Evolutionary conservation across 2,113 vertebrate genomes (phyloP), one percentile per base, ranked within the genome.

Genomic region (Fukomys damarensis): DNA sequence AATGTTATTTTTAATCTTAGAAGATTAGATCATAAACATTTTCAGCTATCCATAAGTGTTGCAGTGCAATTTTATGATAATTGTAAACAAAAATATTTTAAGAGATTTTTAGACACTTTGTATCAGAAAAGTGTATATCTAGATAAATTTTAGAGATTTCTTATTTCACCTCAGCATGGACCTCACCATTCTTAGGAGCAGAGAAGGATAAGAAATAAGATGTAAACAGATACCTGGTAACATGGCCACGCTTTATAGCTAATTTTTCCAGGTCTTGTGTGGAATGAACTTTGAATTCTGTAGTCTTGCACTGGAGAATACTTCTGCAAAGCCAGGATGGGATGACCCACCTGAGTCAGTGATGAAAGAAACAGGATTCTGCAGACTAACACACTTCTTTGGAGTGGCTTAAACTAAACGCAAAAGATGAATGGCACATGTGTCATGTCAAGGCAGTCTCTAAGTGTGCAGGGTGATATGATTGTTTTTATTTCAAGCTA

Each of bases 1-100:
- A 61, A 41, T 72, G 3, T 46, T 84, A 43, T 85, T 84, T 97
- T 92, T 90, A 65, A 79, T 52, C 89, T 96, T 58, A 84, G 66
- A 82, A 93, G 95, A 86, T 91, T 91, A 83, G 16, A 38, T 83
- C 10, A 2, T 43, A 83, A 90, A 77, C 4, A 46, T 76, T 70
- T 70, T 95, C n/a, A n/a, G n/a, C n/a, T n/a, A n/a, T n/a, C n/a
- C n/a, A n/a, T n/a, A n/a, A n/a, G 13, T 63, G 43, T 30, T n/a
- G n/a, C n/a, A 26, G 92, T 59, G 5, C 8, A 81, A 84, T 87
- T 92, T 81, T 93, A 38, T 9, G 63, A 49, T 56, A 90, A 77
- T 72, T 90, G 87, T 92, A 65, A 92, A 61, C n/a, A 79, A 87
- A 92, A 20, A 54, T 52, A 46, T 66, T 58, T 88, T 81, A 30